Percentiles rank a stretch among this genome's conserved stretches.
Evolutionary conservation across 2,113 vertebrate genomes (phyloP).

Genomic region (Ariopsis seemanni): DNA sequence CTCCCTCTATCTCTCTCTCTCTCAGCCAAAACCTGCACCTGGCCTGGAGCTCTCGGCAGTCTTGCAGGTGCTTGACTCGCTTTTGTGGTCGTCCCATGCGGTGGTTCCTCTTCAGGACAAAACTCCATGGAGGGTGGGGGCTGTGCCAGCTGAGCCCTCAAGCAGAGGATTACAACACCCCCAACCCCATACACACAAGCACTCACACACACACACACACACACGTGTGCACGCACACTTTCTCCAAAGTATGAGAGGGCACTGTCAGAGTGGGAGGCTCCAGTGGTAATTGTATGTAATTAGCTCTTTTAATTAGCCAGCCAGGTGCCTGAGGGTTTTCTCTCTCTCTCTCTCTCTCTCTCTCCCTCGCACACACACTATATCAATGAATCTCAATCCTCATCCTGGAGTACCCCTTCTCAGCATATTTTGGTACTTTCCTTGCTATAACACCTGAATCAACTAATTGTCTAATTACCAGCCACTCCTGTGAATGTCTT

Average conservation of each 20-base stretch:
- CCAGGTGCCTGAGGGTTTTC: conserved; percentile 78
- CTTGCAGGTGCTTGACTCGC: conserved; percentile 56
- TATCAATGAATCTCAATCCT: background rate
- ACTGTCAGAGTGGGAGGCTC: conserved; percentile 69
- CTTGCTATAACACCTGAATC: background rate
- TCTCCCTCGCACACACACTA: background rate
- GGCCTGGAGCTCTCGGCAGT: conserved; percentile 52
- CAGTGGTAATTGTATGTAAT: conserved; percentile 84
- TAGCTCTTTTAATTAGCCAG: conserved; percentile 86
- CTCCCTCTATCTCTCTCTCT: conserved; percentile 31
- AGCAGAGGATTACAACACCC: conserved; percentile 72
- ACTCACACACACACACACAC: conserved; percentile 36
- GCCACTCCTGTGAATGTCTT: background rate
- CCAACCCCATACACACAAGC: conserved; percentile 19
- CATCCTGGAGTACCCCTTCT: background rate
- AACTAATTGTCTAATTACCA: conserved; percentile 10
- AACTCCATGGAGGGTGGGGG: conserved; percentile 34
- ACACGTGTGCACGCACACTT: background rate
- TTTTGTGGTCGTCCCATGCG: conserved; percentile 35
- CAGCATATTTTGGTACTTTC: background rate
- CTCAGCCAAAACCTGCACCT: conserved; percentile 51
- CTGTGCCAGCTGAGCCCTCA: conserved; percentile 67
- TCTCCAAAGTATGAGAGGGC: conserved; percentile 39
- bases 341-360: conserved; percentile 27
- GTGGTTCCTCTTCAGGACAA: conserved; percentile 47